Base-by-base conservation (phyloP, 2,888 invertebrate species). In the Idaea aversata region DNA sequence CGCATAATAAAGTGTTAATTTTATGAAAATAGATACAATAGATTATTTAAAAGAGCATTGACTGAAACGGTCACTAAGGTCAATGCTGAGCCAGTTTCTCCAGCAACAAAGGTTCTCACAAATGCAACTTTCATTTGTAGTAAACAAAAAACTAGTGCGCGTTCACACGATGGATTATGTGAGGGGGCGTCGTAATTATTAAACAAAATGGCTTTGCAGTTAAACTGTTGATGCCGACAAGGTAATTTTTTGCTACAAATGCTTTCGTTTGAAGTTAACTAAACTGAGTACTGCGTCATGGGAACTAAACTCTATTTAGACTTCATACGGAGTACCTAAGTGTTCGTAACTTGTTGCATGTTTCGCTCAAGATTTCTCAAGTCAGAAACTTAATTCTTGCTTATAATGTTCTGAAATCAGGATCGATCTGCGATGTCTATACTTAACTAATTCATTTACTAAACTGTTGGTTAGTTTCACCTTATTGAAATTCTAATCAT, bases 61-160 rank as follows among this genome's bases (percentile, higher is more conserved):
- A 71, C 71, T 74, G 72, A 71, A 72, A 71, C 72, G 75, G 75
- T 74, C 72, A 73, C 70, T 58, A 77, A 80, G 87, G 91, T 91
- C 90, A 91, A 88, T 89, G 88, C 83, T 85, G 75, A 83, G 84
- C 83, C 79, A 84, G 87, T 90, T 90, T 90, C 86, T 86, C 86
- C 75, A 77, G 81, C 77, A 79, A 80, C 82, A 80, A 80, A 79
- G 77, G 83, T 90, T 91, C 91, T 87, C 92, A 92, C 90, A 88
- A 85, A 80, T 86, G 85, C 85, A 86, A 92, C 93, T 92, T 93
- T 93, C 93, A 91, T 93, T 92, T 88, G 84, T 84, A 84, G 75
- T 83, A 80, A 85, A 82, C 85, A 91, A 91, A 91, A 86, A 92
- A 90, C 81, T 81, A 71, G 82, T 80, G 81, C 83, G 74, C 81